phyloP scores from a whole-genome alignment of 2,888 invertebrate genomes.

The Scelioninae gen. 1 region DNA sequence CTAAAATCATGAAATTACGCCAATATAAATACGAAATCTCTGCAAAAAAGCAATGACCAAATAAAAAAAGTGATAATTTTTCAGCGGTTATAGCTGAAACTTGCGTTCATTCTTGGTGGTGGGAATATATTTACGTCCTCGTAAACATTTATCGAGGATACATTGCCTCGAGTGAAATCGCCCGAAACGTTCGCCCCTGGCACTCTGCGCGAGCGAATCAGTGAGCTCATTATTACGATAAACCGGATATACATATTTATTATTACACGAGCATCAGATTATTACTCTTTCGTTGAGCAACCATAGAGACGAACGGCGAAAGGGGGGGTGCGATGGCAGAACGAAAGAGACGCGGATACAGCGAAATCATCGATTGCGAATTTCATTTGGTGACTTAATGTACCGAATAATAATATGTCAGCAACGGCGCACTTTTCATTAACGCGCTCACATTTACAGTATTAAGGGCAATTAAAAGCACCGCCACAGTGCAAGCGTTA shows the following conservation, averaged over 20 bases:
- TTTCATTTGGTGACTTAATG: slow-evolving; percentile 83
- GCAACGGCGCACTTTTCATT: slow-evolving; percentile 81
- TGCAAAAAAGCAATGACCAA: no score
- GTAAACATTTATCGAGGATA: slow-evolving; percentile 60
- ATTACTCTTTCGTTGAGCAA: slow-evolving; percentile 77
- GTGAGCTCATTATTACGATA: slow-evolving; percentile 81
- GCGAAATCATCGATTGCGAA: slow-evolving; percentile 81
- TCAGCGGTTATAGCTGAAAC: no score
- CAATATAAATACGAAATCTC: no score
- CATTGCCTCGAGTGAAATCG: slow-evolving; percentile 59
- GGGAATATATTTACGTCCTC: neutral
- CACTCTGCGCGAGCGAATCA: slow-evolving; percentile 74
- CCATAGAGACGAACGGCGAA: slow-evolving; percentile 50
- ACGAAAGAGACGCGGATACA: slow-evolving; percentile 52
- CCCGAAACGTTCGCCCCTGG: slow-evolving; percentile 57
- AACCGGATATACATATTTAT: slow-evolving; percentile 79
- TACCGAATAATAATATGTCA: slow-evolving; percentile 81
- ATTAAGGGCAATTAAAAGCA: slow-evolving; percentile 81
- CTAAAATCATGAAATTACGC: no score
- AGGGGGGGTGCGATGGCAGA: slow-evolving; percentile 3
- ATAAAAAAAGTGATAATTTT: no score
- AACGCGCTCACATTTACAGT: slow-evolving; percentile 77
- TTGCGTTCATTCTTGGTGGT: no score
- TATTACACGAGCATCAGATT: slow-evolving; percentile 75
- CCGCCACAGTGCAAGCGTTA: slow-evolving; percentile 72